phyloP scores from a whole-genome alignment of 2,888 invertebrate species.

The Cheilosia soror region DNA sequence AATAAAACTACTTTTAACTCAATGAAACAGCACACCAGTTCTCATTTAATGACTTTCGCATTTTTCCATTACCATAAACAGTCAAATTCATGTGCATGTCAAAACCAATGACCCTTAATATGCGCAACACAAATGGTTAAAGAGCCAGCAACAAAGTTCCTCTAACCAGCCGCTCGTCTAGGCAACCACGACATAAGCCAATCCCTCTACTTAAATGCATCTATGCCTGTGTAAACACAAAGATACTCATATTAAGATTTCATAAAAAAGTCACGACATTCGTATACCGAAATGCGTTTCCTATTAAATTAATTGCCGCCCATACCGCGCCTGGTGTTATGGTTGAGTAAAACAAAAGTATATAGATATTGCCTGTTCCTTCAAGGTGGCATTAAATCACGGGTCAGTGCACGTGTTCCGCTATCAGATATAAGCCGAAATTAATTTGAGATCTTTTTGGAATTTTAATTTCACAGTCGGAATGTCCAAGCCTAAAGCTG shows the following conservation, averaged over 20 bases:
- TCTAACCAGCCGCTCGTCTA: neutral
- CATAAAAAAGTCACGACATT: neutral
- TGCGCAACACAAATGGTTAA: neutral
- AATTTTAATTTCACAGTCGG: conserved; percentile 21
- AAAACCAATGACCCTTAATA: neutral
- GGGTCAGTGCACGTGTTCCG: conserved; percentile 24
- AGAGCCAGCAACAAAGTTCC: neutral
- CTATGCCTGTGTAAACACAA: neutral
- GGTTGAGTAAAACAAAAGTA: conserved; percentile 6
- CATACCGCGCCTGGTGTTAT: conserved; percentile 5
- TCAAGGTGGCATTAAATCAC: conserved; percentile 20
- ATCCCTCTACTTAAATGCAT: neutral
- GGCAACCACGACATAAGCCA: neutral
- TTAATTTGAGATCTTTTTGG: conserved; percentile 1
- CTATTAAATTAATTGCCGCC: conserved; percentile 25
- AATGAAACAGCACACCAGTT: neutral
- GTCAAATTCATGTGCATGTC: neutral
- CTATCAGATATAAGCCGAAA: neutral
- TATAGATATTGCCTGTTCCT: neutral
- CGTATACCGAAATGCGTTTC: conserved; percentile 15
- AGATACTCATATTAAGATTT: no score
- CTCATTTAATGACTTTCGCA: neutral
- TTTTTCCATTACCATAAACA: neutral
- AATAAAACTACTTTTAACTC: neutral
- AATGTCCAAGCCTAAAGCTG: neutral